These are phyloP conservation scores for Pyrrhia umbra DNA, from an alignment of 2,888 invertebrate species.

Conservation along the genomic window DNA sequence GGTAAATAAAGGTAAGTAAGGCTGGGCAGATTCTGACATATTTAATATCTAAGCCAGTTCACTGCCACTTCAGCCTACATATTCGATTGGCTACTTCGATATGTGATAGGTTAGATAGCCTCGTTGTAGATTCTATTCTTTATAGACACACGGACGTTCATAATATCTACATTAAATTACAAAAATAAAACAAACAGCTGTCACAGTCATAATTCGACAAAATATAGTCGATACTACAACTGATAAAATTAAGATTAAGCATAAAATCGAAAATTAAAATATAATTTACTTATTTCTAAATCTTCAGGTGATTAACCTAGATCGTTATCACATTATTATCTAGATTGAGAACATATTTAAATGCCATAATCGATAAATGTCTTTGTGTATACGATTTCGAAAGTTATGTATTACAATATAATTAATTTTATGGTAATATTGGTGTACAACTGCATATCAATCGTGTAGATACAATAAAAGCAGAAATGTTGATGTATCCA, in stretches of 20 bases:
- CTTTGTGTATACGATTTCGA: slow-evolving; percentile 19
- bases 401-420: background rate
- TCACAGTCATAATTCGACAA: no score
- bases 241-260: no score
- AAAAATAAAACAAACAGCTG: no score
- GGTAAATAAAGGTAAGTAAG: slow-evolving; percentile 21
- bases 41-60: no score
- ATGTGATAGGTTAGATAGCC: no score
- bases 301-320: slow-evolving; percentile 22
- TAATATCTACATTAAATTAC: no score
- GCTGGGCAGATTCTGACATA: slow-evolving; percentile 34
- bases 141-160: no score
- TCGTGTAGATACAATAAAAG: background rate
- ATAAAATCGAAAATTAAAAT: no score
- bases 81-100: no score
- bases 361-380: background rate
- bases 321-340: slow-evolving; percentile 20
- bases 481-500: background rate
- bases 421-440: background rate
- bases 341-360: slow-evolving; percentile 5
- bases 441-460: background rate
- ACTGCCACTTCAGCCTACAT: no score
- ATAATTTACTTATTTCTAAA: slow-evolving; percentile 11
- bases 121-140: no score
- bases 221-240: no score